Conservation (phyloP, 2,797 vertebrate genomes). For the Chaetodon trifasciatus region DNA sequence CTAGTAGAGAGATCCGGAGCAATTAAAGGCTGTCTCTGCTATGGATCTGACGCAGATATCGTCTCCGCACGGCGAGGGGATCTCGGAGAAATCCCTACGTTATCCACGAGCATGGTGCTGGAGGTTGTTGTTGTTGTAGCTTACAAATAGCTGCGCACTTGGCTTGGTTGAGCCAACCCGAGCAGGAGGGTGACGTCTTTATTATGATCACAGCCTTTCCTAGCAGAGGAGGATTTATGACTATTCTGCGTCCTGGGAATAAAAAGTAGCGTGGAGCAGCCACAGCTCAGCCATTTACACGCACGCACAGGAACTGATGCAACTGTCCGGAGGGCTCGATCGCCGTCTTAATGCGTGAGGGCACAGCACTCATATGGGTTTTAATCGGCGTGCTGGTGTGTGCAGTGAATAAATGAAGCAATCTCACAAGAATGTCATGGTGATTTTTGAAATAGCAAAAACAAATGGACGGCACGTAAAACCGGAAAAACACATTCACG, state of each 20-base stretch:
- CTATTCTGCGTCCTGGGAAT: constrained; percentile 71
- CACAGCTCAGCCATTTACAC: constrained; percentile 61
- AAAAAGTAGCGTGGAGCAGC: constrained; percentile 71
- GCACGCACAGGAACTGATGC: constrained; percentile 76
- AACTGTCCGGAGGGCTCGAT: constrained; percentile 55
- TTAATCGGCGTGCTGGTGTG: neutral
- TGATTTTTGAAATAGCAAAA: constrained; percentile 1
- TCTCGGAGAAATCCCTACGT: constrained; percentile 70
- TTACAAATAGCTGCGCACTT: constrained; percentile 86
- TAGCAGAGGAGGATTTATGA: constrained; percentile 70
- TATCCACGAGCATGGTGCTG: constrained; percentile 80
- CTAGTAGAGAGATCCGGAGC: constrained; percentile 41
- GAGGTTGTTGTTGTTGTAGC: constrained; percentile 78
- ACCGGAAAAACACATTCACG: neutral
- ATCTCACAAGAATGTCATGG: neutral
- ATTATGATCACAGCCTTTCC: constrained; percentile 79
- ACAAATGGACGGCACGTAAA: neutral
- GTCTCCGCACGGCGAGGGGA: constrained; percentile 61
- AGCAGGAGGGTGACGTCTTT: constrained; percentile 85
- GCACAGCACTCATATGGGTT: neutral
- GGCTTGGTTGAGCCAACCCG: constrained; percentile 76
- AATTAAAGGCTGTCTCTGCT: constrained; percentile 58
- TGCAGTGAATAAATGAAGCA: neutral
- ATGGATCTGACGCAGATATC: constrained; percentile 69
- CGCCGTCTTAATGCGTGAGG: constrained; percentile 39